These are phyloP conservation scores for Torymus aiolomorphi DNA, from an alignment of 2,888 invertebrate genomes.

Conservation along the genomic window DNA sequence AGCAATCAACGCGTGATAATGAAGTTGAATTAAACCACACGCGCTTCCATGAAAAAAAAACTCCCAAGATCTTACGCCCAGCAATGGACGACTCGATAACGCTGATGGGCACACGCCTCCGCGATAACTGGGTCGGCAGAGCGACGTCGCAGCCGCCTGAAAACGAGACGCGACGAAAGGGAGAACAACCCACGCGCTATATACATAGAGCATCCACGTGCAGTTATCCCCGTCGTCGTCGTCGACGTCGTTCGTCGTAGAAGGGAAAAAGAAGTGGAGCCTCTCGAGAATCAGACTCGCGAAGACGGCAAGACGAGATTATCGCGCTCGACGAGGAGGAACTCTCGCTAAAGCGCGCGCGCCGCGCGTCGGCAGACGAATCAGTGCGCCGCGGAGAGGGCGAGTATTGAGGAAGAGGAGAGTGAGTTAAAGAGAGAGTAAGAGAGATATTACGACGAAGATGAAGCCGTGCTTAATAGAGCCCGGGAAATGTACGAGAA, in stretches of 20 bases:
- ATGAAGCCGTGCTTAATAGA: not conserved
- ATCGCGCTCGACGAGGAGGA: constrained; percentile 27
- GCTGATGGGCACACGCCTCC: too few relatives aligned
- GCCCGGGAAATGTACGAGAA: not conserved
- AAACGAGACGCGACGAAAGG: too few relatives aligned
- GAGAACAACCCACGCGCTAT: too few relatives aligned
- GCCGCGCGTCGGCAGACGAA: constrained; percentile 6
- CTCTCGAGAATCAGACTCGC: constrained; percentile 55
- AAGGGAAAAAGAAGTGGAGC: constrained; percentile 3
- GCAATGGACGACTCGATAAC: too few relatives aligned
- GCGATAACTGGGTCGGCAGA: too few relatives aligned
- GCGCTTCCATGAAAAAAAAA: too few relatives aligned
- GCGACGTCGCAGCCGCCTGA: too few relatives aligned
- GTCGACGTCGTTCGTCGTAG: not conserved
- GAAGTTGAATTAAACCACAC: too few relatives aligned
- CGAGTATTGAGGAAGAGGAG: constrained; percentile 24
- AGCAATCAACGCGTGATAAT: too few relatives aligned
- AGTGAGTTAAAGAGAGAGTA: not conserved
- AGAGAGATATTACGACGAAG: constrained; percentile 21
- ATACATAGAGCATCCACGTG: too few relatives aligned
- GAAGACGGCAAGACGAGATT: constrained; percentile 47
- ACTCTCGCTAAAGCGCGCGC: constrained; percentile 33
- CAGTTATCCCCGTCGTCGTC: not conserved
- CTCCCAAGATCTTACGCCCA: too few relatives aligned
- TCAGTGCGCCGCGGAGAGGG: constrained; percentile 29